Evolutionary conservation across 2,888 invertebrate genomes (phyloP).

Genomic region (Argynnis bischoffii): DNA sequence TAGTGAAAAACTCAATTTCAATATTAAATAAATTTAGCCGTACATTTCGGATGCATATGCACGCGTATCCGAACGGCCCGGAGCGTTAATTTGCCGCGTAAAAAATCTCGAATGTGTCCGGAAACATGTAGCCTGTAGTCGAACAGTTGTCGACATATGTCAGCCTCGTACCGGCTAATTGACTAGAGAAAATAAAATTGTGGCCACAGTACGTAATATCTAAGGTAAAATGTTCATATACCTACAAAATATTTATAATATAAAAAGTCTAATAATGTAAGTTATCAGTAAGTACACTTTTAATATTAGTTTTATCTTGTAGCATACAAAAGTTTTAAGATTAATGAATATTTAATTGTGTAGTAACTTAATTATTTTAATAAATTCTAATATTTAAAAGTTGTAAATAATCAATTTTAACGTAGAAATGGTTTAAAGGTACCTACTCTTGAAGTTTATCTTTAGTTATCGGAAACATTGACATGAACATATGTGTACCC

Average conservation of each 20-base stretch:
- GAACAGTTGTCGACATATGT: constrained; percentile 81
- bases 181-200: constrained; percentile 67
- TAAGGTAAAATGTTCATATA: no score
- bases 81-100: constrained; percentile 67
- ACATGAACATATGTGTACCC: constrained; percentile 18
- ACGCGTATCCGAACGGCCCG: constrained; percentile 56
- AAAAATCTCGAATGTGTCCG: constrained; percentile 69
- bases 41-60: constrained; percentile 43
- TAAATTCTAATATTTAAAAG: background rate
- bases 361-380: no score
- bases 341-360: no score
- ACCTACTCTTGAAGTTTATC: background rate
- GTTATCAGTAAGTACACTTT: no score
- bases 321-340: no score
- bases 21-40: constrained; percentile 14
- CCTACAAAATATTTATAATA: no score
- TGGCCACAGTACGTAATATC: constrained; percentile 39
- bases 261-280: no score
- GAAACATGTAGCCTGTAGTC: constrained; percentile 72
- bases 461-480: constrained; percentile 18
- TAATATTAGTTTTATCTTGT: no score
- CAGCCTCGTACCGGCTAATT: constrained; percentile 63
- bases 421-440: background rate
- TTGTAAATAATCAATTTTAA: background rate
- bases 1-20: constrained; percentile 4